Base-by-base conservation (phyloP, 2,113 vertebrate species). In the Eurystomus gularis region DNA sequence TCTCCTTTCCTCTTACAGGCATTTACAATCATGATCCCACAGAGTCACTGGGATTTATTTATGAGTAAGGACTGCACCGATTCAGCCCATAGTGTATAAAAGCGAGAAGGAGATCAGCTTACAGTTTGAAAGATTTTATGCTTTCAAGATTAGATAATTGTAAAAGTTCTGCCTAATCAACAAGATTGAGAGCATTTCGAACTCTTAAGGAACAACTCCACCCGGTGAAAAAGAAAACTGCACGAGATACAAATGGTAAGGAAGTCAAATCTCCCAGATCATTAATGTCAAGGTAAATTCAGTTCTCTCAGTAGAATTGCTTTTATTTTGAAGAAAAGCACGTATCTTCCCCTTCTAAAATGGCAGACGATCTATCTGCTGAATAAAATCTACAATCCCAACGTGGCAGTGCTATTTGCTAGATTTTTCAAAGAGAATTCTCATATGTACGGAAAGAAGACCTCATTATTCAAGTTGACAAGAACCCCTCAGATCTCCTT, bases 381-480 rank as follows among this genome's bases (percentile, higher is more conserved):
- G 70, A 91, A 87, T 62, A 87, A 93, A 94, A 83, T 54, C 62
- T 81, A 65, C 57, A 42, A 20, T 62, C 35, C 96, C 70, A 80
- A 82, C 15, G 37, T 17, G 28, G 71, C 58, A 97, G 86, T 70
- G 37, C 42, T 81, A n/a, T 94, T 95, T 95, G 91, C 76, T 70
- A 72, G 89, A 93, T 93, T 93, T 92, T 97, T 97, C 95, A 92
- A 94, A 86, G 86, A 94, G 90, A 97, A 91, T 88, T 97, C 92
- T 94, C 96, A 51, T 87, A 96, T 61, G 46, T 89, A 86, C 78
- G 91, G 95, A 96, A 95, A 88, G 90, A 94, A 94, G 26, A 39
- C 76, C 88, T 95, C 97, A 97, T 97, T 97, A 97, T 96, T 97
- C 95, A 96, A 97, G 89, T 85, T 96, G 96, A 97, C 97, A 94